Evolutionary conservation across 2,888 invertebrate species (phyloP).

Genomic region (Slavum lentiscoides): DNA sequence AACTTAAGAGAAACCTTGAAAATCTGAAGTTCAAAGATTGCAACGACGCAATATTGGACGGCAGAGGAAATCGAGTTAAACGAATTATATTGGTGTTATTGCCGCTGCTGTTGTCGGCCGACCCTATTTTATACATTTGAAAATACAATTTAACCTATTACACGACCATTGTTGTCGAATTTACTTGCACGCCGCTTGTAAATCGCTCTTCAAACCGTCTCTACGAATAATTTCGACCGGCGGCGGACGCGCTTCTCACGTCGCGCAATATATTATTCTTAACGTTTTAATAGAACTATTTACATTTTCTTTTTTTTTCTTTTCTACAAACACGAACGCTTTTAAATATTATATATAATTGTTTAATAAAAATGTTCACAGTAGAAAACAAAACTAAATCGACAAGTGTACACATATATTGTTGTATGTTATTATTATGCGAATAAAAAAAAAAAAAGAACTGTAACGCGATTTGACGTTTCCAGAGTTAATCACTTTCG

Average conservation of each 20-base stretch:
- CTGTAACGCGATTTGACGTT: background rate
- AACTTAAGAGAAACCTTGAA: constrained; percentile 7
- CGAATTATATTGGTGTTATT: constrained; percentile 44
- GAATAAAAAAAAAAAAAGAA: background rate
- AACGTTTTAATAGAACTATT: background rate
- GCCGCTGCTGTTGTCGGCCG: constrained; percentile 1
- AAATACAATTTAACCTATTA: constrained; percentile 45
- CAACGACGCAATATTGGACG: background rate
- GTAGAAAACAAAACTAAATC: too few relatives aligned
- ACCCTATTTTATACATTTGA: constrained; percentile 19
- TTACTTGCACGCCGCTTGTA: constrained; percentile 4
- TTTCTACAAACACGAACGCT: background rate
- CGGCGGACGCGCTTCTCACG: background rate
- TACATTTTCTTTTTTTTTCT: background rate
- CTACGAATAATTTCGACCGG: background rate
- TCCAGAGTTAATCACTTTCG: too few relatives aligned
- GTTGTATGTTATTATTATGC: too few relatives aligned
- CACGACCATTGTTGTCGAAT: constrained; percentile 47
- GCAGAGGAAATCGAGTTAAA: constrained; percentile 44
- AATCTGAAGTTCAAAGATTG: constrained; percentile 28
- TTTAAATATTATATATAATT: background rate
- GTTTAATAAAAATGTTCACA: too few relatives aligned
- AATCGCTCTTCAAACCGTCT: background rate
- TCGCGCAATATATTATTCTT: background rate
- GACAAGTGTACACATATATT: too few relatives aligned